Conservation (phyloP, 2,888 invertebrate genomes). For the Euclidia mi region DNA sequence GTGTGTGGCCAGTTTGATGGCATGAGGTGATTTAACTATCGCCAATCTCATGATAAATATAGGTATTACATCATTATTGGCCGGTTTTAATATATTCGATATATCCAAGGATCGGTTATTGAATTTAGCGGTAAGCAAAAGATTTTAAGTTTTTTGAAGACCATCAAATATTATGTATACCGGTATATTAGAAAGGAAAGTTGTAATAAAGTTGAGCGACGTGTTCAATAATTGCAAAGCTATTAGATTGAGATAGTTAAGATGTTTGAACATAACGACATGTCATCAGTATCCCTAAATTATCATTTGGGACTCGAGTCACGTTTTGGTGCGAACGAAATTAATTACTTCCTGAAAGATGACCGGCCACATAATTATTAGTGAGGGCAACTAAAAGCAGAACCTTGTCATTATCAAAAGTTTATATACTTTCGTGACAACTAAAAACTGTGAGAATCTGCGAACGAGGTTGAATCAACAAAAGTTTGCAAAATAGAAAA, state of each 20-base stretch:
- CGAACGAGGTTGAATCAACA: slow-evolving; percentile 28
- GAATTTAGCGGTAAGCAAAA: too few species aligned
- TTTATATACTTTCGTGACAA: slow-evolving; percentile 12
- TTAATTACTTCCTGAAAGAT: slow-evolving; percentile 52
- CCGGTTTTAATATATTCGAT: too few species aligned
- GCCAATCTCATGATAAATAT: too few species aligned
- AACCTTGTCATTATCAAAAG: slow-evolving; percentile 31
- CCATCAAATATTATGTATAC: neutral
- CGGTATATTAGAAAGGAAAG: neutral
- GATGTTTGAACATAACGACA: slow-evolving; percentile 35
- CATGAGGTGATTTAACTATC: too few species aligned
- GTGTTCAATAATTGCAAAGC: slow-evolving; percentile 5
- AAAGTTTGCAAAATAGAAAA: slow-evolving; percentile 39
- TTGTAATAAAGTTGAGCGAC: slow-evolving; percentile 5
- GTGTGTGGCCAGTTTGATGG: too few species aligned
- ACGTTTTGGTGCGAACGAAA: slow-evolving; percentile 53
- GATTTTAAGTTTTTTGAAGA: too few species aligned
- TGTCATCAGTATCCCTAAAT: slow-evolving; percentile 49
- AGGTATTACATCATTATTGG: too few species aligned
- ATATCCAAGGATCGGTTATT: too few species aligned
- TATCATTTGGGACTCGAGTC: slow-evolving; percentile 47
- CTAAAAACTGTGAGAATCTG: slow-evolving; percentile 21
- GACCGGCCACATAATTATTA: slow-evolving; percentile 43
- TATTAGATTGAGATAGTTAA: slow-evolving; percentile 40
- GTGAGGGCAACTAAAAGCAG: slow-evolving; percentile 26